phyloP scores from a whole-genome alignment of 1,140 invertebrate species.

The Penaeus chinensis region DNA sequence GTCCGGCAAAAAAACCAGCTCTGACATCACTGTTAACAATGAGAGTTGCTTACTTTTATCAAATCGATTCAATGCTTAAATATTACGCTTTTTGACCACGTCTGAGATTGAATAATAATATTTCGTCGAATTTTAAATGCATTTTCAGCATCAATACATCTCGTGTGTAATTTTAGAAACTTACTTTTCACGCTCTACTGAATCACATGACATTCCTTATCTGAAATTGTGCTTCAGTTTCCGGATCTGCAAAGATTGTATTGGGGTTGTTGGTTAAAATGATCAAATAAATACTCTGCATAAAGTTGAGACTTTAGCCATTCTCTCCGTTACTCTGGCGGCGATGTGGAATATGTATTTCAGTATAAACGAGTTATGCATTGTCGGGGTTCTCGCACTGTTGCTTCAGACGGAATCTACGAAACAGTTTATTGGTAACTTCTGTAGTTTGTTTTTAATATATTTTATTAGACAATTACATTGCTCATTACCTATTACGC shows the following conservation, averaged over 20 bases:
- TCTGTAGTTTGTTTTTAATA: too few relatives aligned
- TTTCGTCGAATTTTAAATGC: background rate
- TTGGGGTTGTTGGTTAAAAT: background rate
- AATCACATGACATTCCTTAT: constrained; percentile 23
- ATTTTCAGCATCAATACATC: background rate
- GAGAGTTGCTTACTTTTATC: constrained; percentile 52
- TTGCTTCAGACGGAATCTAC: too few relatives aligned
- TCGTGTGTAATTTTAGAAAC: background rate
- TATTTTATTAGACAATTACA: too few relatives aligned
- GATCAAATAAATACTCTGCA: background rate
- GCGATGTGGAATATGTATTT: too few relatives aligned
- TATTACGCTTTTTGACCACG: background rate
- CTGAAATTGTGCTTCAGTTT: constrained; percentile 38
- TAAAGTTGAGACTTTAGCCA: background rate
- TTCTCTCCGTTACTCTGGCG: background rate
- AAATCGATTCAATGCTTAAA: constrained; percentile 17
- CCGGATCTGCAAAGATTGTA: constrained; percentile 29
- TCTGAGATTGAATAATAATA: background rate
- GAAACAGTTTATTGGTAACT: too few relatives aligned
- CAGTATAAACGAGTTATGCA: too few relatives aligned
- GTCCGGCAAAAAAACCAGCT: constrained; percentile 12
- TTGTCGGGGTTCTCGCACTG: too few relatives aligned
- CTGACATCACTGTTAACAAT: constrained; percentile 54
- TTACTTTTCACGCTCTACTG: background rate
- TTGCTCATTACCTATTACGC: too few relatives aligned